phyloP scores from a whole-genome alignment of 1,140 invertebrate genomes.

The Metopolophium dirhodum region DNA sequence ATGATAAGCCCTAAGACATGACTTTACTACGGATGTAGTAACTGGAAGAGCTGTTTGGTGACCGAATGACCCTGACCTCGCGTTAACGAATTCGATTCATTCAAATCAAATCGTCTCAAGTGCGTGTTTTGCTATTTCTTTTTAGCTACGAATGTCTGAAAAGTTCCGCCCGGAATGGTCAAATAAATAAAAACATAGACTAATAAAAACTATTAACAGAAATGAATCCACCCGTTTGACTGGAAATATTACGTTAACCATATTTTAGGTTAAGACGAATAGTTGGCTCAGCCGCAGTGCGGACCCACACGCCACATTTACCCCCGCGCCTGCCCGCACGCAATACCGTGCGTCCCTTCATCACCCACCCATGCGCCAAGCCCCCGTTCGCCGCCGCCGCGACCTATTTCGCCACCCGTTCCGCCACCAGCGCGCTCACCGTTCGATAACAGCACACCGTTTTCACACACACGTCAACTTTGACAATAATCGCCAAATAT shows the following conservation, averaged over 20 bases:
- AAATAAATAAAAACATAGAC: background rate
- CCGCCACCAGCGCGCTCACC: constrained; percentile 38
- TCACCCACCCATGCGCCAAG: background rate
- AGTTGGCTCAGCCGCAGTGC: constrained; percentile 52
- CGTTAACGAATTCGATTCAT: background rate
- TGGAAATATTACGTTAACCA: constrained; percentile 24
- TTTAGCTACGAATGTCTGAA: background rate
- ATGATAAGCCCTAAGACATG: background rate
- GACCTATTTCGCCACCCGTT: constrained; percentile 53
- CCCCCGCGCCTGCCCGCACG: background rate
- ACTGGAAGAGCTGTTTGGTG: constrained; percentile 25
- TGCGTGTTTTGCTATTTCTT: background rate
- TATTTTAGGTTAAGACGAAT: constrained; percentile 45
- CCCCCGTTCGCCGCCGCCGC: background rate
- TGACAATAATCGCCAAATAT: constrained; percentile 22
- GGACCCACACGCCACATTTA: constrained; percentile 39
- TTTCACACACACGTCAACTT: constrained; percentile 18
- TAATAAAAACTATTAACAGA: background rate
- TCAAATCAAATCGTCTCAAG: background rate
- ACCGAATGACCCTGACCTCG: constrained; percentile 44
- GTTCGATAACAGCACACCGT: constrained; percentile 50
- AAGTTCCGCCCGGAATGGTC: background rate
- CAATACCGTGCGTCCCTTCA: background rate
- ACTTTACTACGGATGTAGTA: background rate
- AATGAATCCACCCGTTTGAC: background rate